A percentile compares a stretch with the other conserved stretches of the same genome.
phyloP scores from a whole-genome alignment of 2,113 vertebrate genomes.

The Lepisosteus oculatus region DNA sequence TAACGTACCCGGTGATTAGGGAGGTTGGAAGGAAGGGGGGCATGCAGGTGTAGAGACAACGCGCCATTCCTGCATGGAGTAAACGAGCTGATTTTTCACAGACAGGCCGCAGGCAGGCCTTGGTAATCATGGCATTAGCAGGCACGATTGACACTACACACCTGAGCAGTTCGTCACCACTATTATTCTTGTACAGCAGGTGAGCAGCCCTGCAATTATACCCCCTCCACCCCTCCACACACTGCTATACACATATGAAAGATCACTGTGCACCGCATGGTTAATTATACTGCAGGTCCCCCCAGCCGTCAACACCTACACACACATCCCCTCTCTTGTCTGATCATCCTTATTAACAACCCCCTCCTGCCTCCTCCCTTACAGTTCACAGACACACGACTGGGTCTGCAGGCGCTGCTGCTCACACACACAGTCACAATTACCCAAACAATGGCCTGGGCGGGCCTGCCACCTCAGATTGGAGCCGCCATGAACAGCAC shows the following conservation, averaged over 20 bases:
- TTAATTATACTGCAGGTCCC: background rate
- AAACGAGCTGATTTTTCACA: background rate
- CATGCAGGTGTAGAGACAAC: background rate
- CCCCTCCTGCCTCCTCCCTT: background rate
- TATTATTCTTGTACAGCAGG: slow-evolving; percentile 9
- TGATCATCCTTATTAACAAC: background rate
- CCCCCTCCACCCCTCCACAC: slow-evolving; percentile 7
- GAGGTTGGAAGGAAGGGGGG: background rate
- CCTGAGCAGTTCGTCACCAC: background rate
- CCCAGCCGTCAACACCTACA: slow-evolving; percentile 3
- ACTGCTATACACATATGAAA: background rate
- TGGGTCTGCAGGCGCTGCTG: background rate
- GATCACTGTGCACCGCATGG: background rate
- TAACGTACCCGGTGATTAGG: slow-evolving; percentile 4
- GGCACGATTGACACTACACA: slow-evolving; percentile 1
- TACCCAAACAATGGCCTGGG: background rate
- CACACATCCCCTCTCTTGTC: background rate
- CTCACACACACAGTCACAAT: background rate
- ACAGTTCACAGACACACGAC: background rate
- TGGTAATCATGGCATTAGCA: slow-evolving; percentile 19
- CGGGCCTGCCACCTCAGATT: background rate
- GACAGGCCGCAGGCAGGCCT: background rate
- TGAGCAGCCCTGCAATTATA: slow-evolving; percentile 20
- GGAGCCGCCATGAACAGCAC: background rate
- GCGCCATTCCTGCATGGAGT: background rate